Base-by-base conservation (phyloP, 2,113 vertebrate species). In the Poeciliopsis occidentalis region DNA sequence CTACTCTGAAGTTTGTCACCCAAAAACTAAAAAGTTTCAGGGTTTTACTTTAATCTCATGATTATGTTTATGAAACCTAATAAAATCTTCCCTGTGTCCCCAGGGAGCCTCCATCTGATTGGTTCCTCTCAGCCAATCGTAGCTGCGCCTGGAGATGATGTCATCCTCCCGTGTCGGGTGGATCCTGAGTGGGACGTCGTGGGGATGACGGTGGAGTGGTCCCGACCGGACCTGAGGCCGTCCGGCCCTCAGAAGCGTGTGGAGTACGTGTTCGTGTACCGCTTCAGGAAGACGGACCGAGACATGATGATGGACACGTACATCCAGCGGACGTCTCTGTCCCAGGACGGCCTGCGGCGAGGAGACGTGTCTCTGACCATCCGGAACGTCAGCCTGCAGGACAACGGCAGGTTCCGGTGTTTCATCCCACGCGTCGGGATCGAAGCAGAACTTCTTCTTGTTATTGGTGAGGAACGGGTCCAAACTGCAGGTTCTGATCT, bases 341-440 rank as follows among this genome's bases (percentile, higher is more conserved):
- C 19, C 29, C 0, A 0, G 0, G 69, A 76, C 2, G 17, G 2
- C 0, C 75, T 90, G 54, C 62, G 15, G 2, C 30, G 1, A 0
- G 88, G 88, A 0, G 67, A 86, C 75, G 3, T 80, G 0, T 88
- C 86, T 0, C 84, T 90, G 0, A 67, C 15, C 12, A 78, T 90
- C 73, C 3, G 0, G 10, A 82, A 77, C 2, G 67, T 85, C 13
- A 75, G 60, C 26, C 2, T n/a, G 0, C 37, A 26, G 0, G 85
- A 89, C 4, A 1, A 1, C 6, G 84, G 82, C 0, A n/a, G 0
- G 1, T 89, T 81, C 82, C 8, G 30, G 0, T 89, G 87, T 24
- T 71, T 65, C 31, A 13, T 86, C 26, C 81, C 84, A 0, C 73
- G 37, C 27, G 4, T 83, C 11, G 7, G 51, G 60, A 0, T 0